These are phyloP conservation scores for Bombus pyrosoma DNA, from an alignment of 1,140 invertebrate species.

Conservation along the genomic window DNA sequence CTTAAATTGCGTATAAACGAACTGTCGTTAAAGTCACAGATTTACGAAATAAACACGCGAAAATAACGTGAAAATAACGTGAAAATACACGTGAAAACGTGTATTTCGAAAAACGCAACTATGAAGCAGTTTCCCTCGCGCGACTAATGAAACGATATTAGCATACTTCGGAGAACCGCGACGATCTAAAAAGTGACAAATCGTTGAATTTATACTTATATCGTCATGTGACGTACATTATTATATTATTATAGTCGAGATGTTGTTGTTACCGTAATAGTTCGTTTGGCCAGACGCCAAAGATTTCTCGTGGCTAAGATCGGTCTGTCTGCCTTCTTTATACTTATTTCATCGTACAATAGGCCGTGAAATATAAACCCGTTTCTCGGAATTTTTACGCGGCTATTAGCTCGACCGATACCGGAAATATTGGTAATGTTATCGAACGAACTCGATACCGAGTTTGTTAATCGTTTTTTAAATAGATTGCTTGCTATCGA, in stretches of 20 bases:
- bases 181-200: slow-evolving; percentile 14
- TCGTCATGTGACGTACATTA: slow-evolving; percentile 20
- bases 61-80: not conserved
- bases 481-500: not conserved
- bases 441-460: not conserved
- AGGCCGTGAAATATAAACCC: not conserved
- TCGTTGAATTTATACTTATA: slow-evolving; percentile 32
- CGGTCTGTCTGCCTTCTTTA: slow-evolving; percentile 17
- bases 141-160: slow-evolving; percentile 7
- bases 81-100: no score
- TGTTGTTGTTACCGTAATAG: slow-evolving; percentile 61
- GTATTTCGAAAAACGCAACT: not conserved
- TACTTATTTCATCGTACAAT: not conserved
- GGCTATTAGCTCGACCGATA: not conserved
- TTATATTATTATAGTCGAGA: slow-evolving; percentile 44
- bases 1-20: not conserved
- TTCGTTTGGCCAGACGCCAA: slow-evolving; percentile 56
- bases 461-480: not conserved
- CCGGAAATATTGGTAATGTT: not conserved
- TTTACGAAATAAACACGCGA: not conserved
- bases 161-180: not conserved
- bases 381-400: not conserved
- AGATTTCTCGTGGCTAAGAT: slow-evolving; percentile 38
- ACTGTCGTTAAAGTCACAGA: not conserved
- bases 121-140: slow-evolving; percentile 4